phyloP scores from a whole-genome alignment of 2,113 vertebrate species.

The Daboia siamensis region DNA sequence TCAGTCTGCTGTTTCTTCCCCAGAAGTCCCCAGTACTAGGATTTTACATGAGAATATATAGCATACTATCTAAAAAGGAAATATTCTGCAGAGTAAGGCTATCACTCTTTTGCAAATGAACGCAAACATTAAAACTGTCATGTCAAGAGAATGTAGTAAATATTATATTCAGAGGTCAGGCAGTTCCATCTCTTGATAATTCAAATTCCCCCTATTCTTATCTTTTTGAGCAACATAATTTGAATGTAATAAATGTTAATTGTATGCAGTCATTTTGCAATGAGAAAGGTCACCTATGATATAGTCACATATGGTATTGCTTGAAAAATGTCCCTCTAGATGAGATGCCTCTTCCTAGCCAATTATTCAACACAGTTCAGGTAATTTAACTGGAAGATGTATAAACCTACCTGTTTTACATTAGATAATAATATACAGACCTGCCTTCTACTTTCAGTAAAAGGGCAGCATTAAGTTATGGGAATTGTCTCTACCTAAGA shows the following conservation, averaged over 20 bases:
- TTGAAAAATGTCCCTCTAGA: slow-evolving; percentile 37
- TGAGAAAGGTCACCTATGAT: slow-evolving; percentile 26
- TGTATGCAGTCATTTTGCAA: slow-evolving; percentile 23
- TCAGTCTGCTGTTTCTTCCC: not conserved
- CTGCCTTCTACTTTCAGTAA: slow-evolving; percentile 11
- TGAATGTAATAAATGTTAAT: slow-evolving; percentile 27
- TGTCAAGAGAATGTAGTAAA: not conserved
- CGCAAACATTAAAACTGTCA: not conserved
- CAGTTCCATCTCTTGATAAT: slow-evolving; percentile 2
- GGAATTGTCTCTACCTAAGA: not conserved
- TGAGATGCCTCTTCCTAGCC: slow-evolving; percentile 33
- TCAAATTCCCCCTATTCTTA: slow-evolving; percentile 8
- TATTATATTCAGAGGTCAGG: not conserved
- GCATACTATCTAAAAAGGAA: not conserved
- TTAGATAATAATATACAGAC: slow-evolving; percentile 4
- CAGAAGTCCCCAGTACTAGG: not conserved
- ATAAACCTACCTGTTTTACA: not conserved
- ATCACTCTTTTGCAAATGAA: not conserved
- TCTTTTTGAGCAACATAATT: not conserved
- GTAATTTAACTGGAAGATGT: slow-evolving; percentile 26
- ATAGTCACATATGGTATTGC: slow-evolving; percentile 41
- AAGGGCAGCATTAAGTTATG: not conserved
- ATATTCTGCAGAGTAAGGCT: not conserved
- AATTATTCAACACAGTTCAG: slow-evolving; percentile 45
- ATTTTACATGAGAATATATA: not conserved